Evolutionary conservation across 2,797 vertebrate genomes (phyloP), one percentile per base, ranked within the genome.

Genomic region (Halcyon badia): DNA sequence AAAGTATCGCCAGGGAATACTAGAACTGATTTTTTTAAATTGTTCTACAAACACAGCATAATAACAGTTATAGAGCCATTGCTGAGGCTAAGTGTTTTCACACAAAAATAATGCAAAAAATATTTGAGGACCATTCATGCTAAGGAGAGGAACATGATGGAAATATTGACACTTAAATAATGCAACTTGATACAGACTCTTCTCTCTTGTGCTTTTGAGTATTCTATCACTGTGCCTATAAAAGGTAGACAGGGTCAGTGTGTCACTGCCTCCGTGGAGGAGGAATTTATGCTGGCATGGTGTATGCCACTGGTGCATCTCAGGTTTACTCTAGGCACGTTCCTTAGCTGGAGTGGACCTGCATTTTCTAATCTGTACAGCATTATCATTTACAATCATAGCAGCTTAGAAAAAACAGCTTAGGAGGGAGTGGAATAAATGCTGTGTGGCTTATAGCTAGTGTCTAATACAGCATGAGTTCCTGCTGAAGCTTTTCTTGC

Each of bases 1-100:
- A 48, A 95, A 26, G 17, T 64, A 62, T 92, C 28, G 6, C 46
- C n/a, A 80, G 85, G 90, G 87, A 94, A 86, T 78, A 52, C 31
- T 61, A 31, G 46, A 81, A 68, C 22, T 66, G 39, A 51, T 54
- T 46, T 52, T 58, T 4, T 28, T 16, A 17, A 56, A 21, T 58
- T 78, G 31, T 73, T 89, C 37, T 78, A 11, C 22, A 39, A 76
- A 56, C 46, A 60, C 14, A 80, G n/a, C 69, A 62, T 80, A 93
- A 57, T 11, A 86, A 20, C n/a, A 83, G 37, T 64, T 89, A 28
- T 9, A 31, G 12, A 54, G 42, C 24, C 33, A 28, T 52, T 69
- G 44, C 42, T 81, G 51, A 73, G 62, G 49, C 25, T 5, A 68
- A 83, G 28, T 42, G 26, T 70, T 92, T 92, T 84, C 21, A 49